Conservation (phyloP, 2,888 invertebrate genomes). For the Ennomos fuscantarius region DNA sequence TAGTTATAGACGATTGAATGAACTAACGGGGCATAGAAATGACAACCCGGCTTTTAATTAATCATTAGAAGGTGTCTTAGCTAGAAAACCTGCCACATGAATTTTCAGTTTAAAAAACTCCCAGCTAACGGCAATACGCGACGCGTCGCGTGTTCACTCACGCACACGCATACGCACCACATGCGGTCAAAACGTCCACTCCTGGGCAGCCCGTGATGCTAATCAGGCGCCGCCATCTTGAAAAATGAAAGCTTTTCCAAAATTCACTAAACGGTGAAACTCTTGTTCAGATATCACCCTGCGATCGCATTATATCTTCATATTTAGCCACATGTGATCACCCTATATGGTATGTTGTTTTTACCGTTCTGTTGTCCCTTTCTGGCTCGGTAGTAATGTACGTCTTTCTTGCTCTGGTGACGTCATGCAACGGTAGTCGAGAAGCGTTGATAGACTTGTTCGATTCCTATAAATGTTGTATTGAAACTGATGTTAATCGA, state of each 20-base stretch:
- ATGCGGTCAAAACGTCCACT: conserved; percentile 61
- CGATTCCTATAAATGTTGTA: conserved; percentile 29
- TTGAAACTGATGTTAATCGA: conserved; percentile 26
- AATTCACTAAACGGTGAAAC: conserved; percentile 59
- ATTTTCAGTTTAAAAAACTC: conserved; percentile 41
- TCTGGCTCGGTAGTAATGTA: conserved; percentile 36
- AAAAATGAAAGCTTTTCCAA: conserved; percentile 52
- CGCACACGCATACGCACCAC: conserved; percentile 50
- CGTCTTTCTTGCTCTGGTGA: conserved; percentile 62
- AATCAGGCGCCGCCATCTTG: conserved; percentile 34
- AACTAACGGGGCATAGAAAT: conserved; percentile 5
- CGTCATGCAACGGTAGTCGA: conserved; percentile 74
- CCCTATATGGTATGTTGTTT: conserved; percentile 81
- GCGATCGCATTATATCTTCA: conserved; percentile 61
- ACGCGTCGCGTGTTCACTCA: conserved; percentile 45
- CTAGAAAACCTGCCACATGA: conserved; percentile 37
- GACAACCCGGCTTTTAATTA: conserved; percentile 29
- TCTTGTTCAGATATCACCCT: conserved; percentile 55
- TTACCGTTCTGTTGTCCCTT: conserved; percentile 58
- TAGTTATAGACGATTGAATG: conserved; percentile 8
- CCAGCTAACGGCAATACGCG: conserved; percentile 25
- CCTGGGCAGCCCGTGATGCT: conserved; percentile 47
- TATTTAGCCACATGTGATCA: conserved; percentile 80
- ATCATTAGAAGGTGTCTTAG: conserved; percentile 35
- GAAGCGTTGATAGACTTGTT: conserved; percentile 49